Conservation (phyloP, 2,113 vertebrate genomes). For the Hemiprocne comata region DNA sequence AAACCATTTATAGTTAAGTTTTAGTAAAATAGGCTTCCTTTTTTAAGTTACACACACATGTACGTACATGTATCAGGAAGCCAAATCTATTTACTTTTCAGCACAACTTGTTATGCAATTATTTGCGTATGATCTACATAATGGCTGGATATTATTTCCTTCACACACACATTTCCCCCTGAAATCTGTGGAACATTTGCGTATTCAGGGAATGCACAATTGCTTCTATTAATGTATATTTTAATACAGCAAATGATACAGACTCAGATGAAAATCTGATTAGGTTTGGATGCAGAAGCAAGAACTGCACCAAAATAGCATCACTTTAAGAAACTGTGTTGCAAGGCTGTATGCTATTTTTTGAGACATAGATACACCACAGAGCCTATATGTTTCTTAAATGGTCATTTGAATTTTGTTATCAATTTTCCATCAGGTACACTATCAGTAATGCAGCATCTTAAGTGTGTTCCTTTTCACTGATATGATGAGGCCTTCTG, state of each 20-base stretch:
- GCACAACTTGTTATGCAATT: conserved; percentile 61
- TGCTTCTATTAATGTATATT: conserved; percentile 36
- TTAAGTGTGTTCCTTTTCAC: not conserved
- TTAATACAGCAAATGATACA: conserved; percentile 47
- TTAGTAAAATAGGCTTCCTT: not conserved
- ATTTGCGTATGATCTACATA: conserved; percentile 46
- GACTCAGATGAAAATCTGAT: conserved; percentile 39
- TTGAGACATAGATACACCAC: not conserved
- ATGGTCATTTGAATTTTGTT: conserved; percentile 3
- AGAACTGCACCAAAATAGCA: conserved; percentile 12
- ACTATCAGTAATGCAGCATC: not conserved
- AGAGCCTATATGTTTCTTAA: not conserved
- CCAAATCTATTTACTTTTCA: conserved; percentile 60
- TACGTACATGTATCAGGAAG: not conserved
- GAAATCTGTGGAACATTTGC: conserved; percentile 8
- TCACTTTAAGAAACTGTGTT: not conserved
- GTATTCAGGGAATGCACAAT: not conserved
- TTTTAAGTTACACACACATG: not conserved
- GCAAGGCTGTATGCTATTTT: not conserved
- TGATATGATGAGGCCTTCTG: conserved; percentile 13
- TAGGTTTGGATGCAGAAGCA: conserved; percentile 9
- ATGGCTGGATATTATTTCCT: conserved; percentile 29
- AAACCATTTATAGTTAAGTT: not conserved
- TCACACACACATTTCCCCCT: not conserved
- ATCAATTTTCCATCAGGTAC: not conserved